Conservation (phyloP, 2,797 vertebrate genomes). For the Xenentodon cancila region DNA sequence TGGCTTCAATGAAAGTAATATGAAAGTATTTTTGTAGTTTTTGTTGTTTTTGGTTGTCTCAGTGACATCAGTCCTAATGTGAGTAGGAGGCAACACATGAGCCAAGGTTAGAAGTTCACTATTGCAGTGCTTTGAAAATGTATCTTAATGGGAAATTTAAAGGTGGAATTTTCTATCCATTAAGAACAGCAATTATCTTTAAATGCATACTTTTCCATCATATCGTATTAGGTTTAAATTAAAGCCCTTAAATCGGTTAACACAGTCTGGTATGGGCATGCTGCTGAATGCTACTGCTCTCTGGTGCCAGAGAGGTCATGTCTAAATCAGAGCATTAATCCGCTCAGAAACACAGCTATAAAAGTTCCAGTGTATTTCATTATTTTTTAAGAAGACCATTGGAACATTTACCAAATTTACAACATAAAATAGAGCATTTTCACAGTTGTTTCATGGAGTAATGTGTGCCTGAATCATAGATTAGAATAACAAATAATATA, state of each 20-base stretch:
- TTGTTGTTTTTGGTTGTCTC: too few relatives aligned
- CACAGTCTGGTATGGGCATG: too few relatives aligned
- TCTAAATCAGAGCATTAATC: constrained; percentile 50
- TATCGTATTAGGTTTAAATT: constrained; percentile 42
- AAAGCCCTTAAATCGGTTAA: constrained; percentile 33
- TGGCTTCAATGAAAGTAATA: too few relatives aligned
- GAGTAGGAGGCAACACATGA: too few relatives aligned
- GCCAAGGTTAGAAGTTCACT: too few relatives aligned
- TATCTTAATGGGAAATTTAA: constrained; percentile 4
- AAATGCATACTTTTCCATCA: constrained; percentile 23
- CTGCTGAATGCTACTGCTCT: constrained; percentile 3
- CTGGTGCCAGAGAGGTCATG: constrained; percentile 48
- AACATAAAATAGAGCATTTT: too few relatives aligned
- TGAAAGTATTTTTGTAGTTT: too few relatives aligned
- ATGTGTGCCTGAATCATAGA: too few relatives aligned
- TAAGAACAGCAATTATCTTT: constrained; percentile 8
- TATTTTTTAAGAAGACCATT: constrained; percentile 7
- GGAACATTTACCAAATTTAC: background rate
- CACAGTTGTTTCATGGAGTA: too few relatives aligned
- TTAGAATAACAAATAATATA: background rate
- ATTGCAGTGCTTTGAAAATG: too few relatives aligned
- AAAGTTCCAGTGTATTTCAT: too few relatives aligned
- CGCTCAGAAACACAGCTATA: constrained; percentile 7
- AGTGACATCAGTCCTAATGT: too few relatives aligned
- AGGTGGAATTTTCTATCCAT: constrained; percentile 18